phyloP scores from a whole-genome alignment of 2,113 vertebrate genomes.

The Pithys albifrons region DNA sequence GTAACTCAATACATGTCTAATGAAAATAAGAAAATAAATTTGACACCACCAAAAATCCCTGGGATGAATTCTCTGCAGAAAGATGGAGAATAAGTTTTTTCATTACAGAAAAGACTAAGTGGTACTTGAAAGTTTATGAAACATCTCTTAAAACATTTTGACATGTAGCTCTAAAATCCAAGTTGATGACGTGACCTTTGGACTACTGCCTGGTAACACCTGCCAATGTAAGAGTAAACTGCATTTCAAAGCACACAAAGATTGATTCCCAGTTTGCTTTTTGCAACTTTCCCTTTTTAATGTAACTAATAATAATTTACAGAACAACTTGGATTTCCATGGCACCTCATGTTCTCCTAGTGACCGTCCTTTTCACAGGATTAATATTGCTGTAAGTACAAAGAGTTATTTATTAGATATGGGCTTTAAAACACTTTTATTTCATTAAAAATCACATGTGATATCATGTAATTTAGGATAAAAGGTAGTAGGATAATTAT shows the following conservation, averaged over 20 bases:
- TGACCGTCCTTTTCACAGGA: not conserved
- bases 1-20: not conserved
- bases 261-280: not conserved
- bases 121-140: not conserved
- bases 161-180: not conserved
- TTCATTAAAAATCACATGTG: not conserved
- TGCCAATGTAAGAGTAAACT: not conserved
- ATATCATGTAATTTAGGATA: not conserved
- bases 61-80: not conserved
- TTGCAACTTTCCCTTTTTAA: not conserved
- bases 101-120: not conserved
- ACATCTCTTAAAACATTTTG: not conserved
- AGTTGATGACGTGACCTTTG: not conserved
- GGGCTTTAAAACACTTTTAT: not conserved
- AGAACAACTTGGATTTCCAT: not conserved
- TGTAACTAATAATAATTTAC: not conserved
- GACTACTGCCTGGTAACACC: not conserved
- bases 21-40: not conserved
- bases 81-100: not conserved
- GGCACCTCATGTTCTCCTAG: not conserved
- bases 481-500: not conserved
- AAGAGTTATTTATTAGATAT: not conserved
- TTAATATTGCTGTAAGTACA: not conserved
- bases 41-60: accelerated
- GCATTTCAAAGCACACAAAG: not conserved